Base-by-base conservation (phyloP, 2,888 invertebrate species). In the Elysia crispata region DNA sequence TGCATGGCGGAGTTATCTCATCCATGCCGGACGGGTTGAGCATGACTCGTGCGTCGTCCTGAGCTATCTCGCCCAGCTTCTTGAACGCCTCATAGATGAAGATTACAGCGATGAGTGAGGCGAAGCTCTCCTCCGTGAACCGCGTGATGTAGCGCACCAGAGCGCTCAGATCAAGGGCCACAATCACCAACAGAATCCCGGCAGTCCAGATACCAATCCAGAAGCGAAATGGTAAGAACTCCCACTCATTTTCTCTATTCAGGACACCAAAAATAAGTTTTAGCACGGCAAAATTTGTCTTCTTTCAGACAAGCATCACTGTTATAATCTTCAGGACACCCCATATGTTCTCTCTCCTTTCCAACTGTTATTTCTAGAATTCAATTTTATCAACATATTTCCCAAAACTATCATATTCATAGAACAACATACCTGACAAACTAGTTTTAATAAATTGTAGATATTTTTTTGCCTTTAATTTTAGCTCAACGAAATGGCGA, bases 41-140 rank as follows among this genome's bases (percentile, higher is more conserved):
- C 31, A 69, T 74, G 66, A 82, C 11, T 31, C 78, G 80, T 3
- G 75, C 62, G 6, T 76, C 57, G 0, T 75, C 6, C 30, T 80
- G n/a, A 18, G 80, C 82, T 54, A 90, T 90, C 72, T 95, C 95
- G 86, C 96, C 93, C 74, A 98, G 96, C 93, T 99, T 98, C 93
- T 98, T 97, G 86, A 99, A 95, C 77, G 99, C 98, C 95, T 99
- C 98, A 91, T 96, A 97, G 92, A 99, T 98, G 93, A 99, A 99
- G 91, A 99, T 99, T 90, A 99, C 96, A 54, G 98, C 98, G 90
- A 99, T 99, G 31, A 99, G 93, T 1, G 97, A 97, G 23, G 99
- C 98, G 91, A 99, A 99, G 92, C 98, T 98, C 93, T 99, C 98
- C 92, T 99, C 98, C 0, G 99, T 99, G 92, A 99, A 99, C 85